phyloP scores from a whole-genome alignment of 2,888 invertebrate species.

The Epistrophe grossulariae region DNA sequence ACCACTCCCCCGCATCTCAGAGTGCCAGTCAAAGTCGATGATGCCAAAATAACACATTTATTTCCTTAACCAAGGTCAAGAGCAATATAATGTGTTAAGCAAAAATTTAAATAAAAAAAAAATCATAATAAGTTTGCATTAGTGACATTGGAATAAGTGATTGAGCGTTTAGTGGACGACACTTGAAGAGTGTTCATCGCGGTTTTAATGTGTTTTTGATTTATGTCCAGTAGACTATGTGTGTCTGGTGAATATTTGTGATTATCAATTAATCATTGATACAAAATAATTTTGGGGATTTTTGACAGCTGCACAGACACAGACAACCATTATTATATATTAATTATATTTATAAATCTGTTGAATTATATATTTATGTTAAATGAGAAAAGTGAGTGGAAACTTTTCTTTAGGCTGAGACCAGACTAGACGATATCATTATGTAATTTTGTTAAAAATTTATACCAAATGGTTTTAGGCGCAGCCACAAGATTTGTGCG shows the following conservation, averaged over 20 bases:
- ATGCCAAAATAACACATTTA: constrained; percentile 1
- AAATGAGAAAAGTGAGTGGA: constrained; percentile 2
- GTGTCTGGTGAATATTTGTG: neutral
- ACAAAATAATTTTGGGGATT: constrained; percentile 1
- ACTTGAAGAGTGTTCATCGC: neutral
- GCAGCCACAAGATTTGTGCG: neutral
- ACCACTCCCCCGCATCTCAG: neutral
- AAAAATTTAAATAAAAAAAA: constrained; percentile 1
- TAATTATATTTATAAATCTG: neutral
- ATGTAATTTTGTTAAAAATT: constrained; percentile 7
- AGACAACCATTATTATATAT: neutral
- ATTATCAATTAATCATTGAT: constrained; percentile 10
- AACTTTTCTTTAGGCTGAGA: neutral
- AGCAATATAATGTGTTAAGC: constrained; percentile 2
- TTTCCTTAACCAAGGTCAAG: constrained; percentile 29
- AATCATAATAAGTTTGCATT: constrained; percentile 3
- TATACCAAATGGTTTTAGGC: neutral
- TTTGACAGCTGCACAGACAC: constrained; percentile 16
- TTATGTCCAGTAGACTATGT: constrained; percentile 22
- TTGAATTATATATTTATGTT: neutral
- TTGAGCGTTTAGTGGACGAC: constrained; percentile 3
- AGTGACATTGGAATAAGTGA: constrained; percentile 20
- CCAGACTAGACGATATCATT: neutral
- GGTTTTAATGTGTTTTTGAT: constrained; percentile 15
- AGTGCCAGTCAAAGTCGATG: constrained; percentile 3